phyloP scores from a whole-genome alignment of 2,888 invertebrate genomes.

The Azorinus chamasolen region DNA sequence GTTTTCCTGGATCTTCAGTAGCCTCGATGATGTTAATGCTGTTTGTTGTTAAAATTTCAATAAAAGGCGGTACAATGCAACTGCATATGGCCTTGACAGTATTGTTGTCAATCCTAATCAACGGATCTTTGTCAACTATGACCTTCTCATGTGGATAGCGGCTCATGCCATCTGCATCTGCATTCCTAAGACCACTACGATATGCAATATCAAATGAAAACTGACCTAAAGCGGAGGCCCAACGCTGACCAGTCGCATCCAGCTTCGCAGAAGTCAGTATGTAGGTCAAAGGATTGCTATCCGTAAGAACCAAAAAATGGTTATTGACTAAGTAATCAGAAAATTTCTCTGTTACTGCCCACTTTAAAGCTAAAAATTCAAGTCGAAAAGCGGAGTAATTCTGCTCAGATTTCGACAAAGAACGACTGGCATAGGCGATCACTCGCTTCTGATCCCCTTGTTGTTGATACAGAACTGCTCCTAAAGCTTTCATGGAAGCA shows the following conservation, averaged over 20 bases:
- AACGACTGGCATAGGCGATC: constrained; percentile 56
- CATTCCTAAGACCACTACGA: constrained; percentile 4
- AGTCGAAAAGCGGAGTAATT: constrained; percentile 2
- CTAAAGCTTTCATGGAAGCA: constrained; percentile 33
- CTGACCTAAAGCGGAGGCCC: constrained; percentile 3
- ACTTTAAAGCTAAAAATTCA: constrained; percentile 11
- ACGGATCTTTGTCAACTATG: neutral
- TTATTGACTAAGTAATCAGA: neutral
- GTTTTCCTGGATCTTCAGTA: constrained; percentile 5
- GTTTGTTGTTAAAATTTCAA: constrained; percentile 2
- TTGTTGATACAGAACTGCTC: constrained; percentile 51
- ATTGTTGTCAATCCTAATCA: neutral
- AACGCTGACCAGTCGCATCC: no score
- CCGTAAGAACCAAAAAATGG: constrained; percentile 7
- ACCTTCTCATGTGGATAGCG: no score
- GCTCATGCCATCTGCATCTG: constrained; percentile 18
- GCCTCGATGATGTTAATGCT: constrained; percentile 4
- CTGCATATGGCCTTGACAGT: constrained; percentile 10
- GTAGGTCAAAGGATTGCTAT: constrained; percentile 11
- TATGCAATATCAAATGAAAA: constrained; percentile 1
- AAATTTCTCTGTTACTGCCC: constrained; percentile 15
- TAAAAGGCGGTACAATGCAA: neutral
- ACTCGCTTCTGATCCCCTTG: constrained; percentile 35
- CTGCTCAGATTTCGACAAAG: constrained; percentile 1
- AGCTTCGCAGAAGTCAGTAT: constrained; percentile 5